These are phyloP conservation scores for Sorex araneus DNA, from an alignment of 2,113 vertebrate genomes.

Conservation along the genomic window DNA sequence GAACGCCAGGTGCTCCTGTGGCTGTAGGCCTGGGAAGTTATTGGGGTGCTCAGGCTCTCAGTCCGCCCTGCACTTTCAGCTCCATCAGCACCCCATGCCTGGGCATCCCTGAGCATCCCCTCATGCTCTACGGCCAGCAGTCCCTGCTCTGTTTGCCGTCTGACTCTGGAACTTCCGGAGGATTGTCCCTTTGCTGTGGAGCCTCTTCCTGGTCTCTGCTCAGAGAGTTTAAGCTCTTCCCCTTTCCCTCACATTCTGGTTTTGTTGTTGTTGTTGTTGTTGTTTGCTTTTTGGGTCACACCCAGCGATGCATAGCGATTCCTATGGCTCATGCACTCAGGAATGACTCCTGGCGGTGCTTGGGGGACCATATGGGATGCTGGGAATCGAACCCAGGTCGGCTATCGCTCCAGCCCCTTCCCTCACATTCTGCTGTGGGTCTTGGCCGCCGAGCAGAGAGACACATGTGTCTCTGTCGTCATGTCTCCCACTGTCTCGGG, in stretches of 20 bases:
- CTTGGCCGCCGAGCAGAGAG: background rate
- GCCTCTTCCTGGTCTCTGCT: background rate
- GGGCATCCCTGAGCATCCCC: fast-evolving
- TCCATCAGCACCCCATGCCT: fast-evolving
- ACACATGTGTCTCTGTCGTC: too few species aligned
- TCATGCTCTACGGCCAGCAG: fast-evolving
- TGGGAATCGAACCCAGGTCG: too few species aligned
- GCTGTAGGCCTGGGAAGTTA: background rate
- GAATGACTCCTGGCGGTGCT: too few species aligned
- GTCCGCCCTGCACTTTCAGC: background rate
- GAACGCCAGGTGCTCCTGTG: background rate
- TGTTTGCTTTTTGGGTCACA: too few species aligned
- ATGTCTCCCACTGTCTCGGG: too few species aligned
- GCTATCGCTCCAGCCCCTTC: too few species aligned
- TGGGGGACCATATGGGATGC: too few species aligned
- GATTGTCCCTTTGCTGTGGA: background rate
- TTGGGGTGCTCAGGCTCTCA: background rate
- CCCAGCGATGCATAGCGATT: too few species aligned
- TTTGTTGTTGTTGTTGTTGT: too few species aligned
- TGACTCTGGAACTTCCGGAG: fast-evolving
- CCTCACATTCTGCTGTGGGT: background rate
- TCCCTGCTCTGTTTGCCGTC: background rate
- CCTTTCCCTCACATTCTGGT: too few species aligned
- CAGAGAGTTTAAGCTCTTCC: background rate
- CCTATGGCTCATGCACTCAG: too few species aligned